Conservation (phyloP, 2,888 invertebrate genomes). For the Graphium colonna region DNA sequence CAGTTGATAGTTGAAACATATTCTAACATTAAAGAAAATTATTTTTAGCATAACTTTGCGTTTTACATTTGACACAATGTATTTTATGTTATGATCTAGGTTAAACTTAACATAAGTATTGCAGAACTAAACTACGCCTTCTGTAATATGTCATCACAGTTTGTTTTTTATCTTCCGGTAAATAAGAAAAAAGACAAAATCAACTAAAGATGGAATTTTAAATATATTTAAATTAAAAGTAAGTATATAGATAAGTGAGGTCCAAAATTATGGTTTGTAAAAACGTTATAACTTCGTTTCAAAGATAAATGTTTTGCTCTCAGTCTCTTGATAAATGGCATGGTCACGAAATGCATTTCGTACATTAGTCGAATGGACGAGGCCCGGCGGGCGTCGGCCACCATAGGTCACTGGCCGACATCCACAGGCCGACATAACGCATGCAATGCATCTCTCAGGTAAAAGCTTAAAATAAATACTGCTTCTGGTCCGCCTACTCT, state of each 20-base stretch:
- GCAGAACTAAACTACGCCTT: no score
- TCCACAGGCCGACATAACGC: slow-evolving; percentile 21
- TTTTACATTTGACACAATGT: no score
- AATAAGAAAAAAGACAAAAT: no score
- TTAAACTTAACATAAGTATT: no score
- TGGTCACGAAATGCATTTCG: not conserved
- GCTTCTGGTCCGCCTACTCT: not conserved
- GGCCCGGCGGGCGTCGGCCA: slow-evolving; percentile 24
- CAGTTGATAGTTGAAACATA: no score
- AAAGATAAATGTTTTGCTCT: not conserved
- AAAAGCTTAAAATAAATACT: not conserved
- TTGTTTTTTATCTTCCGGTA: no score
- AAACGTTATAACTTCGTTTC: not conserved
- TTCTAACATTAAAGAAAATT: no score
- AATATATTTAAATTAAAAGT: no score
- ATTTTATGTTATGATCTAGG: no score
- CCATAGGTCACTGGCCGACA: slow-evolving; percentile 31
- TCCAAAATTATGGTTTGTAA: not conserved
- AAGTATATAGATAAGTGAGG: not conserved
- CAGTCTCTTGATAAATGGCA: not conserved
- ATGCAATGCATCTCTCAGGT: slow-evolving; percentile 5
- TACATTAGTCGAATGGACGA: slow-evolving; percentile 4
- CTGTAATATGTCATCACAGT: no score
- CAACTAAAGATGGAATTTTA: no score
- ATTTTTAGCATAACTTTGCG: no score